Conservation (phyloP, 2,888 invertebrate genomes). For the Melitaea athalia region DNA sequence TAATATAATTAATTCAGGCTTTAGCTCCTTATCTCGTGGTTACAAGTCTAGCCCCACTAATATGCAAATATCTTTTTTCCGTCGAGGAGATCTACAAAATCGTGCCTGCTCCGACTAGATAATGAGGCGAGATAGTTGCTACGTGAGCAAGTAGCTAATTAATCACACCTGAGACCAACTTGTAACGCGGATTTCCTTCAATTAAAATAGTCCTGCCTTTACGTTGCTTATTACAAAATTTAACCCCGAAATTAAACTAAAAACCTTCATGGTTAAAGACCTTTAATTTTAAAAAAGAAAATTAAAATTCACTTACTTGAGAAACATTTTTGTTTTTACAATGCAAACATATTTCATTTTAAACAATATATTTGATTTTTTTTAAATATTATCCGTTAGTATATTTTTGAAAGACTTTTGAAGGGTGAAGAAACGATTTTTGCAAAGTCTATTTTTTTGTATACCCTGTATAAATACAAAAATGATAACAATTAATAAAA, state of each 20-base stretch:
- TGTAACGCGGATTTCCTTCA: constrained; percentile 56
- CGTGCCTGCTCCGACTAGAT: constrained; percentile 68
- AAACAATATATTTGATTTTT: no score
- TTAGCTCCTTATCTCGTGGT: constrained; percentile 30
- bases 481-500: no score
- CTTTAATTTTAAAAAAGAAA: not conserved
- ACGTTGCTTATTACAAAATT: constrained; percentile 16
- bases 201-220: constrained; percentile 57
- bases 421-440: no score
- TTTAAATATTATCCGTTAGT: not conserved
- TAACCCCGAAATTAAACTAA: no score
- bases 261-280: no score
- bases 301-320: no score
- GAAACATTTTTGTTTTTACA: no score
- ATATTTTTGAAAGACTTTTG: no score
- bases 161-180: constrained; percentile 59
- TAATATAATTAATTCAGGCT: constrained; percentile 28
- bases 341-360: no score
- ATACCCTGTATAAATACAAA: no score
- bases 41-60: constrained; percentile 44
- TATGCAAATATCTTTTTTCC: constrained; percentile 58
- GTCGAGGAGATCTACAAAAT: constrained; percentile 61
- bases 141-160: constrained; percentile 65
- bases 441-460: no score
- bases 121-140: constrained; percentile 65